Conservation (phyloP, 2,888 invertebrate genomes). For the Carpatolechia fugitivella region DNA sequence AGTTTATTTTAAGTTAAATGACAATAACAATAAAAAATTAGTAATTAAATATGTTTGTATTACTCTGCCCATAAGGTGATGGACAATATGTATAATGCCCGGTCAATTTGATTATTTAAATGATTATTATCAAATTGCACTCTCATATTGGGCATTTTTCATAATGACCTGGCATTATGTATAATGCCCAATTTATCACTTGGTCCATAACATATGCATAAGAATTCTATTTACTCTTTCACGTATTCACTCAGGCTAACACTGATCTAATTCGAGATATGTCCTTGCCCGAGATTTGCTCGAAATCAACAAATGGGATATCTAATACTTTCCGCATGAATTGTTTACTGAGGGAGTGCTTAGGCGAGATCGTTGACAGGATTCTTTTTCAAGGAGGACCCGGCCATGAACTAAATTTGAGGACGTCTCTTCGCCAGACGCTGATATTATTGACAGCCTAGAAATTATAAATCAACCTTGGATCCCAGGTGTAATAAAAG, state of each 20-base stretch:
- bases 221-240: neutral
- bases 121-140: too few relatives aligned
- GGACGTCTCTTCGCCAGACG: neutral
- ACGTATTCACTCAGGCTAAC: neutral
- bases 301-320: constrained; percentile 5
- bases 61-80: too few relatives aligned
- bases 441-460: neutral
- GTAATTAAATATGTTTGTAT: too few relatives aligned
- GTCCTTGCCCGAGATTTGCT: constrained; percentile 4
- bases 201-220: neutral
- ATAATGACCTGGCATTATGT: too few relatives aligned
- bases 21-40: too few relatives aligned
- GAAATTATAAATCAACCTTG: too few relatives aligned
- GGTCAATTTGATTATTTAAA: too few relatives aligned
- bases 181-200: too few relatives aligned
- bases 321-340: constrained; percentile 2
- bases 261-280: neutral
- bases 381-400: constrained; percentile 18
- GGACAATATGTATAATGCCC: too few relatives aligned
- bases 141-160: too few relatives aligned
- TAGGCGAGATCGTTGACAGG: neutral
- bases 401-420: constrained; percentile 30
- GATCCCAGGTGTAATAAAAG: too few relatives aligned
- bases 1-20: too few relatives aligned
- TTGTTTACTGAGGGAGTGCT: neutral